A percentile compares a stretch with the other conserved stretches of the same genome.
Evolutionary conservation across 2,797 vertebrate genomes (phyloP).

Genomic region (Clangula hyemalis): DNA sequence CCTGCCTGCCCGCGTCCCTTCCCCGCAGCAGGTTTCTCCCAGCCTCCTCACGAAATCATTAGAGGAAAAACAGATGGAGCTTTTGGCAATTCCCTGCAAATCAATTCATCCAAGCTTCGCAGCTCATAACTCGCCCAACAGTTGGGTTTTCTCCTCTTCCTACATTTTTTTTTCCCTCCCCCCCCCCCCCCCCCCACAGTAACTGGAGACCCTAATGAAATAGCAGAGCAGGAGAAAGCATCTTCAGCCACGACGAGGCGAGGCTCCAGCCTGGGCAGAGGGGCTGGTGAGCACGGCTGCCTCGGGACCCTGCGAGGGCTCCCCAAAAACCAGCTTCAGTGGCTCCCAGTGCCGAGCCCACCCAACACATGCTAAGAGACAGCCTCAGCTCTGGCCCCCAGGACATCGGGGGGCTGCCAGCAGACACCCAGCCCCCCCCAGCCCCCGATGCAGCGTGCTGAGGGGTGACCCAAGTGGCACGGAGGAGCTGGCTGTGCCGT

Average conservation of each 20-base stretch:
- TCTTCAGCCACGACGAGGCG: not conserved
- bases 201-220: constrained; percentile 38
- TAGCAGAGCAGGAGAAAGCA: not conserved
- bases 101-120: constrained; percentile 10
- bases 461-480: no score
- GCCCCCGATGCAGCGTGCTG: no score
- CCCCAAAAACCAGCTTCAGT: not conserved
- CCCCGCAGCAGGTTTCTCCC: not conserved
- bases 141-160: constrained; percentile 65
- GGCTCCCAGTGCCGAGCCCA: not conserved
- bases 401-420: not conserved
- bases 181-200: not conserved
- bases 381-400: not conserved
- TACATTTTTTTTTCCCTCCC: not conserved
- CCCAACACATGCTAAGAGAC: fast-evolving
- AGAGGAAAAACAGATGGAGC: constrained; percentile 69
- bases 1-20: not conserved
- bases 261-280: no score
- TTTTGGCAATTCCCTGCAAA: constrained; percentile 53
- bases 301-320: not conserved
- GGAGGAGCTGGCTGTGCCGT: no score
- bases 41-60: constrained; percentile 1
- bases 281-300: fast-evolving
- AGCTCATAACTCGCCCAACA: not conserved
- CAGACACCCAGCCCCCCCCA: no score